A percentile compares a stretch with the other conserved stretches of the same genome.
Evolutionary conservation across 2,888 invertebrate genomes (phyloP).

Genomic region (Gymnosoma rotundatum): DNA sequence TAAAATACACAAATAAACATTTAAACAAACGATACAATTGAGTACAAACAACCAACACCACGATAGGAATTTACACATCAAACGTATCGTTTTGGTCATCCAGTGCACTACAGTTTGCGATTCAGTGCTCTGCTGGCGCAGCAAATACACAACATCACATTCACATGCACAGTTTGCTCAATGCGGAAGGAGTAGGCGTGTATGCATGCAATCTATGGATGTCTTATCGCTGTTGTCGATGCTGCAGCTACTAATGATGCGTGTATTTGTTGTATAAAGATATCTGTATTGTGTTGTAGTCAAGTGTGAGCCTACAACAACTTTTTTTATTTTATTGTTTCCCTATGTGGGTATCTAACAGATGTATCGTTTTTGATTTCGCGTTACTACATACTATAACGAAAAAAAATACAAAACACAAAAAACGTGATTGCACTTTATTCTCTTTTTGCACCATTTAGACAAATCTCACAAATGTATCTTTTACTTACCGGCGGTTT

Average conservation of each 20-base stretch:
- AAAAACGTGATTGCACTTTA: slow-evolving; percentile 45
- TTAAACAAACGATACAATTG: slow-evolving; percentile 53
- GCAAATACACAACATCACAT: neutral
- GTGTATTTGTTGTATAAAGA: slow-evolving; percentile 44
- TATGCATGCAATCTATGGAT: slow-evolving; percentile 59
- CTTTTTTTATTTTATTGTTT: too few relatives aligned
- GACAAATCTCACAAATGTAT: slow-evolving; percentile 31
- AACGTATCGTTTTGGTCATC: slow-evolving; percentile 29
- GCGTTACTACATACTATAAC: neutral
- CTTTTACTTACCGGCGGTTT: slow-evolving; percentile 49
- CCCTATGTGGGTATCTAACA: slow-evolving; percentile 66
- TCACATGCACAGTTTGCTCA: slow-evolving; percentile 15
- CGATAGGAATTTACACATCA: slow-evolving; percentile 39
- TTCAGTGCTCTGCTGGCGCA: slow-evolving; percentile 6
- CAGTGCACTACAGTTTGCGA: slow-evolving; percentile 36
- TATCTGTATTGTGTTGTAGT: slow-evolving; percentile 45
- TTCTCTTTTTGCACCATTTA: slow-evolving; percentile 14
- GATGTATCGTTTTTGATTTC: slow-evolving; percentile 65
- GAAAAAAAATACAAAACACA: neutral
- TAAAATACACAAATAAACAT: slow-evolving; percentile 60
- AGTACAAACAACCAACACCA: slow-evolving; percentile 43
- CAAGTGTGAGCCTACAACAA: slow-evolving; percentile 58
- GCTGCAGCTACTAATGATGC: slow-evolving; percentile 32
- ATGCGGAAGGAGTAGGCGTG: slow-evolving; percentile 63
- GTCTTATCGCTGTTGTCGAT: slow-evolving; percentile 25